Base-by-base conservation (phyloP, 2,113 vertebrate genomes). In the Bos javanicus region DNA sequence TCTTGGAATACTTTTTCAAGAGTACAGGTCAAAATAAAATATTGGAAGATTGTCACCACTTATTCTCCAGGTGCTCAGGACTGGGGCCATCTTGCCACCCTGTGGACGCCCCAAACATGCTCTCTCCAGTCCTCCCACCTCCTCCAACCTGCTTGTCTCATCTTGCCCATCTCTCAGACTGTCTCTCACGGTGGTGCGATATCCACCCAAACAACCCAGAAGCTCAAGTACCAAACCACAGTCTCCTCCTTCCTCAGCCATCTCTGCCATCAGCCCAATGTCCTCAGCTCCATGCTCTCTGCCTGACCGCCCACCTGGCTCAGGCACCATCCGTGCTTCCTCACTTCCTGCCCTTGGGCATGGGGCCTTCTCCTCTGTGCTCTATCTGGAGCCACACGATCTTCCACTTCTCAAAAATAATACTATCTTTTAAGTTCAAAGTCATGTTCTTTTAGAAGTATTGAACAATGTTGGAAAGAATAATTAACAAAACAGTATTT, bases 361-460 rank as follows among this genome's bases (percentile, higher is more conserved):
- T 13, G 23, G n/a, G 52, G 33, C 23, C 43, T 76, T 48, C 30
- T 84, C 33, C 0, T 59, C 43, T 33, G 10, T n/a, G 23, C 33
- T 39, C 10, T 21, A 4, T 39, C 48, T 56, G 56, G 28, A 43
- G 21, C 59, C 43, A 78, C 7, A 1, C 54, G 39, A n/a, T 11
- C 39, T 67, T 80, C 60, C 46, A 33, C 52, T 67, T 82, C 52
- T 93, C 81, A 82, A 39, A 91, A 93, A 83, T 84, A n/a, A 10
- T 30, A 30, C 28, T 39, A 6, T 59, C 76, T 76, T 56, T 60
- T 10, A 83, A 83, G 36, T n/a, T 59, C 48, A 60, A 82, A 64
- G 39, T 81, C 86, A 71, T 6, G 13, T 82, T 78, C 28, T 56
- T 57, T 95, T 95, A 90, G 46, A 93, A 86, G 56, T 95, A 60